A percentile compares a stretch with the other conserved stretches of the same genome.
Evolutionary conservation across 2,888 invertebrate genomes (phyloP).

Genomic region (Petrolisthes cinctipes): DNA sequence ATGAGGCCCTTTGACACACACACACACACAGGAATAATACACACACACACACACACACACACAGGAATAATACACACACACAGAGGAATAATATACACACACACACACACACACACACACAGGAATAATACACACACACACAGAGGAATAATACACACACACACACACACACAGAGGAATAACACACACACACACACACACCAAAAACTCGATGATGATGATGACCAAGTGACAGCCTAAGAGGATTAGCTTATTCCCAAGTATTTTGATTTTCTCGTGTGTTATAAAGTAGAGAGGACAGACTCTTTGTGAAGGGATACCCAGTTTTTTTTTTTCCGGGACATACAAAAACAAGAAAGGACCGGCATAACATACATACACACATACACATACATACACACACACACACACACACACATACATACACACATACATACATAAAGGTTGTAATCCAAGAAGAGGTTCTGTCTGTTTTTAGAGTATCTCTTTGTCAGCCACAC

Average conservation of each 20-base stretch:
- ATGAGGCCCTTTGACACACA: no score
- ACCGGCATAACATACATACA: not conserved
- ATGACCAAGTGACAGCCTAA: not conserved
- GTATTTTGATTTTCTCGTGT: not conserved
- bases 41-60: no score
- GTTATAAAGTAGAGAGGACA: not conserved
- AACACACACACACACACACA: no score
- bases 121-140: no score
- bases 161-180: no score
- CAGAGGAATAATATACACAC: no score
- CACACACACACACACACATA: not conserved
- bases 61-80: no score
- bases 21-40: no score
- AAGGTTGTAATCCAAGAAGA: not conserved
- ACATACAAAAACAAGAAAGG: not conserved
- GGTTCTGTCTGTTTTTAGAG: slow-evolving; percentile 6
- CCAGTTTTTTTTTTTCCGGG: not conserved
- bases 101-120: no score
- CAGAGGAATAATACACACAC: no score
- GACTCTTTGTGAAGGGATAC: not conserved
- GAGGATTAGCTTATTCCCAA: not conserved
- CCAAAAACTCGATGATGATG: not conserved
- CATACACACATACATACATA: slow-evolving; percentile 10
- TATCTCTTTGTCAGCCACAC: not conserved
- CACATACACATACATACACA: slow-evolving; percentile 8